Percentiles rank a stretch among this genome's conserved stretches.
Evolutionary conservation across 2,888 invertebrate species (phyloP).

Genomic region (Zygothrica quintamaculata): DNA sequence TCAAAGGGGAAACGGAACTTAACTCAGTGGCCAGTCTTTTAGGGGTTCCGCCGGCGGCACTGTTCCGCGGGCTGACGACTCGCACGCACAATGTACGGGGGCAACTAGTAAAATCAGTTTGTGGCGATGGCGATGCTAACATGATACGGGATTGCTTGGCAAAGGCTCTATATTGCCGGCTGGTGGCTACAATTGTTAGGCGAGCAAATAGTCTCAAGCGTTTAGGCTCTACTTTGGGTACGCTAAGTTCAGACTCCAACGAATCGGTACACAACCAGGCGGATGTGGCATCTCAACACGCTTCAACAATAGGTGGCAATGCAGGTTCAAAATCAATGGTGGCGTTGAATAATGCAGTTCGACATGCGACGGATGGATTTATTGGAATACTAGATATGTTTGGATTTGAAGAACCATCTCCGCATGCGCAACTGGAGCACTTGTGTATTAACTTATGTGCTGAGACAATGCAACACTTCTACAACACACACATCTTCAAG

Average conservation of each 20-base stretch:
- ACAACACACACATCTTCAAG: slow-evolving; percentile 98
- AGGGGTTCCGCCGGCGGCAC: slow-evolving; percentile 86
- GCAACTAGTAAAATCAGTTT: slow-evolving; percentile 91
- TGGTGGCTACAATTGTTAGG: slow-evolving; percentile 96
- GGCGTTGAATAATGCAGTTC: slow-evolving; percentile 94
- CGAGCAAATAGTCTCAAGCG: slow-evolving; percentile 95
- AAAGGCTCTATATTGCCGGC: slow-evolving; percentile 96
- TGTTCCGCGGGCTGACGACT: slow-evolving; percentile 91
- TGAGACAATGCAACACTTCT: slow-evolving; percentile 99
- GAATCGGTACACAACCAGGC: slow-evolving; percentile 95
- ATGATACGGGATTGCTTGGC: slow-evolving; percentile 95
- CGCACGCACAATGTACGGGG: slow-evolving; percentile 92
- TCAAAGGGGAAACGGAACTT: slow-evolving; percentile 92
- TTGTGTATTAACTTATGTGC: slow-evolving; percentile 97
- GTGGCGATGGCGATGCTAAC: slow-evolving; percentile 94
- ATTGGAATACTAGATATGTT: slow-evolving; percentile 98
- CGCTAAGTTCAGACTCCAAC: slow-evolving; percentile 93
- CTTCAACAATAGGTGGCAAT: slow-evolving; percentile 91
- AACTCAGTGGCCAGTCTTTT: slow-evolving; percentile 94
- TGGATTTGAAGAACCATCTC: slow-evolving; percentile 96
- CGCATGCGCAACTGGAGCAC: slow-evolving; percentile 93
- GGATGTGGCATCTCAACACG: slow-evolving; percentile 93
- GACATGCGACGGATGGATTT: slow-evolving; percentile 97
- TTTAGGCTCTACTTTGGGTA: slow-evolving; percentile 92
- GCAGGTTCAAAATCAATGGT: slow-evolving; percentile 96